Evolutionary conservation across 2,797 vertebrate genomes (phyloP), one percentile per base, ranked within the genome.

Genomic region (Oceanodroma leucorhoa): DNA sequence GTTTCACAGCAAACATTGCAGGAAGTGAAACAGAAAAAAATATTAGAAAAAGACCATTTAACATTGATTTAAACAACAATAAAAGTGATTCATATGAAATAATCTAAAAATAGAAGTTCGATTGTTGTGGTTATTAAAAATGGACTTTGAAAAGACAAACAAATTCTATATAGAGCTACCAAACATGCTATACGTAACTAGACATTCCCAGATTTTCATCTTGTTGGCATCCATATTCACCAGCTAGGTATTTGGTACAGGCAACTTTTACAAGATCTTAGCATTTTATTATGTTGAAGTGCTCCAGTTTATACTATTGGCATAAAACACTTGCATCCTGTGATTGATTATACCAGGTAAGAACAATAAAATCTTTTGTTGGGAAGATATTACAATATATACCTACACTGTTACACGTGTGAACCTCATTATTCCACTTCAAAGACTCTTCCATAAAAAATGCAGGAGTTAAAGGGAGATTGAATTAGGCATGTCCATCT

Each of bases 61-160:
- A 75, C n/a, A 58, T 48, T 80, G 34, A 86, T 69, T 65, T 84
- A 85, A 91, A 21, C 17, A 83, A 82, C 34, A 92, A 60, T 32
- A 83, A 55, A 89, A 87, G 18, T 73, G 20, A 62, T 77, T 66
- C 0, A 20, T 38, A 45, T 55, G 16, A 94, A 90, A 69, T 76
- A 16, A 84, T 15, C 19, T 62, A 66, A 92, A 89, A 6, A 1
- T 51, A 91, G 60, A 23, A 38, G 9, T 89, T 80, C 5, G 2
- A 87, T 71, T 70, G 7, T 30, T 77, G 17, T 80, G 15, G 13
- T 60, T 92, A 77, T 77, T 70, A 80, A 89, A 89, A 91, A 77
- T n/a, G 27, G 70, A 81, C 75, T 76, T 83, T 83, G 45, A 86
- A 94, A 92, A 57, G 32, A 83, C 43, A 73, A 90, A 85, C 8